These are phyloP conservation scores for Perdita meconis DNA, from an alignment of 2,888 invertebrate species.

Conservation along the genomic window DNA sequence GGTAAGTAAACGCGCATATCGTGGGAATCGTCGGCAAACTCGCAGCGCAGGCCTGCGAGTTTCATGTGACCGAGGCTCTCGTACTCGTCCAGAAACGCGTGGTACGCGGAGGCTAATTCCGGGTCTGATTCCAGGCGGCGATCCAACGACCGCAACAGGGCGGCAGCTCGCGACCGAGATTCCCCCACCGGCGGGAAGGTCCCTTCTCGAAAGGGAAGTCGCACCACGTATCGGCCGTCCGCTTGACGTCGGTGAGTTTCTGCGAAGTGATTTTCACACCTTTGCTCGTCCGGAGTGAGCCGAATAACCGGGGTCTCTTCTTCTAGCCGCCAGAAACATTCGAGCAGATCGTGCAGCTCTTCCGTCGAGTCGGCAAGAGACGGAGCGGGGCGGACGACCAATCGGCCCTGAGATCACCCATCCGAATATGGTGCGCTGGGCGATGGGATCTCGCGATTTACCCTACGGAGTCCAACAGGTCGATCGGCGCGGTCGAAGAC, in stretches of 20 bases:
- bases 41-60: too few species aligned
- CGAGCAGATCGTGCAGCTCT: not conserved
- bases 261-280: not conserved
- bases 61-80: too few species aligned
- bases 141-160: not conserved
- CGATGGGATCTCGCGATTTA: not conserved
- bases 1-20: not conserved
- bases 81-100: too few species aligned
- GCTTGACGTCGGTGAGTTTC: not conserved
- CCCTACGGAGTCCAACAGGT: not conserved
- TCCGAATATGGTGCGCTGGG: not conserved
- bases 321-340: not conserved
- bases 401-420: not conserved
- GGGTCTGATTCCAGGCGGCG: not conserved
- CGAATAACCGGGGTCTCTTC: too few species aligned
- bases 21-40: too few species aligned
- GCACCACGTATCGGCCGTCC: too few species aligned
- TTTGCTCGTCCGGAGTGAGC: too few species aligned
- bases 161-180: not conserved
- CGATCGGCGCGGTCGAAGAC: too few species aligned
- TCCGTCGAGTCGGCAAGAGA: not conserved
- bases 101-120: too few species aligned
- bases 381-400: not conserved
- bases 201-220: too few species aligned
- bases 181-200: too few species aligned